Evolutionary conservation across 2,113 vertebrate genomes (phyloP), one percentile per base, ranked within the genome.

Genomic region (Nothobranchius kuhntae): DNA sequence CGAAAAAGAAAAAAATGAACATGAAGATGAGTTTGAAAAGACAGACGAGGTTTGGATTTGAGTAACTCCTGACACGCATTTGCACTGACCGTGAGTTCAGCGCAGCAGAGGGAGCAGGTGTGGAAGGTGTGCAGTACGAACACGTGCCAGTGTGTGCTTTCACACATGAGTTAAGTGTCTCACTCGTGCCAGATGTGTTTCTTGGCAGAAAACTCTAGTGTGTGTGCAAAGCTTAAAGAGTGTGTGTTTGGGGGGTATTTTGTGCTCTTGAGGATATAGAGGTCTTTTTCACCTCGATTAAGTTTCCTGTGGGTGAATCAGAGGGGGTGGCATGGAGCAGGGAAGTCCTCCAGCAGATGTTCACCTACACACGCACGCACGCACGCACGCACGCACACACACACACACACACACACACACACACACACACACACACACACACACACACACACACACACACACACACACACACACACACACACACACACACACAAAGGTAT

Each of bases 301-400:
- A 40, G 57, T 64, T 68, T 58, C 53, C 68, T 71, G 42, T 44
- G 78, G 58, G 68, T 76, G 60, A 66, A 63, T 61, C 46, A 63
- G 61, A 54, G 66, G 54, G 3, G 66, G 67, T 71, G 69, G 55
- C 7, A 13, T 56, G 72, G 67, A 57, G 45, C 54, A 71, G 66
- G 70, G 65, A 78, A 85, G 68, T 80, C 67, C 68, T 77, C 53
- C 45, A 77, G 47, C 83, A 89, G 79, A 87, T 89, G 84, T 84
- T 80, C 51, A 86, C 80, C 86, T 83, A 86, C 61, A 82, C 14
- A 15, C 71, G 72, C 63, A 46, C 65, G 61, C 21, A 21, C 21
- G 21, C 21, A 21, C n/a, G n/a, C n/a, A n/a, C n/a, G n/a, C n/a
- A n/a, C n/a, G n/a, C 21, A 21, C 21, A 21, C 21, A 21, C 21